Base-by-base conservation (phyloP, 2,888 invertebrate genomes). In the Aphrophora alni region DNA sequence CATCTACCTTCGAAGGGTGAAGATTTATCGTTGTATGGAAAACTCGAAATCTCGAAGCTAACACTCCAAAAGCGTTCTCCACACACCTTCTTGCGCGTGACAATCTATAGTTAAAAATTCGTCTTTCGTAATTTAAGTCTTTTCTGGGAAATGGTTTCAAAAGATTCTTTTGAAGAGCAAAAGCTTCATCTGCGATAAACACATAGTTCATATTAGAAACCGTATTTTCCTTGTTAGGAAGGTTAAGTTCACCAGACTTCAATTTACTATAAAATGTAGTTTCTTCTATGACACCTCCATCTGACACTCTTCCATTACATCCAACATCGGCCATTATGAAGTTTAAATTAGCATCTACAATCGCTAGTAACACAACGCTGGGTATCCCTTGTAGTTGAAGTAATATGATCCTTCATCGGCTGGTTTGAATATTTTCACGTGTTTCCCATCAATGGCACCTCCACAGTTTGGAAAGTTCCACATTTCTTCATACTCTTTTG, bases 91-190 rank as follows among this genome's bases (percentile, higher is more conserved):
- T 0, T 7, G 78, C 81, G 1, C 81, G 51, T 5, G 81, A 81
- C n/a, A 79, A 26, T 68, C 81, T 69, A 59, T 79, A 79, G 38
- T 81, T 81, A 74, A 72, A 81, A 71, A 79, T 27, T 38, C 75
- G 76, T 17, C 69, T 71, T n/a, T 73, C 72, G 26, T 28, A 44
- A 27, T 76, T 77, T 28, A 77, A 59, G 24, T 68, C 26, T 51
- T 44, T 26, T 51, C 25, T 38, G 27, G 75, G 44, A 75, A 25
- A 75, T 25, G 75, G 75, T 44, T 44, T 38, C 44, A 75, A 26
- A 25, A 38, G 26, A 51, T 75, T 51, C n/a, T 44, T 21, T 44
- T 44, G 27, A 68, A 77, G 77, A 38, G 77, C 26, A 77, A 68
- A 77, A 27, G 77, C 77, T 77, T 77, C 77, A 77, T 77, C 77